Base-by-base conservation (phyloP, 2,797 vertebrate species). In the Propithecus deckenii region DNA sequence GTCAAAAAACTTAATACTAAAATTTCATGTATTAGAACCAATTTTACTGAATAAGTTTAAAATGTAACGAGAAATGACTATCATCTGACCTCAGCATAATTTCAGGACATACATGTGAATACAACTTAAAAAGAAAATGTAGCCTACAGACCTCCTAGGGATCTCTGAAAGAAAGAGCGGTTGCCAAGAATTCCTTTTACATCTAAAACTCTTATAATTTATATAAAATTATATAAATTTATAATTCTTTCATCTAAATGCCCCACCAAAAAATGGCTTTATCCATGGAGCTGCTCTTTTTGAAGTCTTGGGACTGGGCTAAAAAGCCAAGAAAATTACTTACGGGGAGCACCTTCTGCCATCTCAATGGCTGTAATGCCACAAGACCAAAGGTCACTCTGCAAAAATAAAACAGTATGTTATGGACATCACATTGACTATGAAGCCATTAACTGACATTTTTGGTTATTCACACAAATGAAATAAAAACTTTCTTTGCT, bases 331-430 rank as follows among this genome's bases (percentile, higher is more conserved):
- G 1, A 8, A 46, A 25, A 74, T 94, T 96, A 99, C 99, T 99
- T 99, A 99, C 99, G 99, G 4, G 99, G 99, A 96, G 99, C 99
- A 92, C 99, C 99, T 98, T 99, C 99, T 80, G 99, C 99, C 99
- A 99, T 99, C 98, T 99, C 99, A 79, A 99, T 99, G 92, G 99
- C 99, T 0, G 99, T 99, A 98, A 99, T 99, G 94, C 99, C 99
- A 75, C 99, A 99, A 12, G 99, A 99, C 99, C 99, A 99, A 97
- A 99, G 99, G 98, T 99, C 99, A 97, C 99, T 99, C 99, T 99
- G 99, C 79, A 98, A 97, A 97, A 83, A 97, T 46, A 94, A 96
- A 71, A 98, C 20, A 78, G 48, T 80, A 94, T 91, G 87, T 98
- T 96, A 98, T 18, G 78, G 89, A 95, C 79, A 92, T 86, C 69